phyloP scores from a whole-genome alignment of 2,888 invertebrate species.

The Drosophila stalkeri region DNA sequence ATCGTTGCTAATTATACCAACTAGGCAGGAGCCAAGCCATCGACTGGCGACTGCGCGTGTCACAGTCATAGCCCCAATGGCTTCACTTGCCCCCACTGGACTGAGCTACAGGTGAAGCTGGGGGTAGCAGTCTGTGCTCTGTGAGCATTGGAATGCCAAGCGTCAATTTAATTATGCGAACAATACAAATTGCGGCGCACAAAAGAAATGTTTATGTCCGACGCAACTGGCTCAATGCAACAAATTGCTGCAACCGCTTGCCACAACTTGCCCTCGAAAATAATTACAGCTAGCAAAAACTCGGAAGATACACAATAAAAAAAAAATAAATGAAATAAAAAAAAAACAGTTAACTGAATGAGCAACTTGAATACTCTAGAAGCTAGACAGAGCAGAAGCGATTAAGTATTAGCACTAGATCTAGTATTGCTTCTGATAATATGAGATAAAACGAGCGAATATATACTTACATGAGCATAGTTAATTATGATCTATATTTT shows the following conservation, averaged over 20 bases:
- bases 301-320: not conserved
- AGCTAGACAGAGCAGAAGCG: not conserved
- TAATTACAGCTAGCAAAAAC: constrained; percentile 28
- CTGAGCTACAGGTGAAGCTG: constrained; percentile 7
- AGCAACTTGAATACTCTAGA: constrained; percentile 6
- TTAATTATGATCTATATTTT: no score
- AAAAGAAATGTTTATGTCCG: constrained; percentile 76
- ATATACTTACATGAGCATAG: no score
- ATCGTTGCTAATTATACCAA: constrained; percentile 78
- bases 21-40: constrained; percentile 9
- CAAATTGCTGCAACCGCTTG: constrained; percentile 61
- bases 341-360: constrained; percentile 6
- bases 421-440: no score
- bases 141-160: constrained; percentile 69
- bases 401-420: no score
- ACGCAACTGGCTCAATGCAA: constrained; percentile 42
- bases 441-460: no score
- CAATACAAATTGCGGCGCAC: constrained; percentile 76
- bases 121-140: constrained; percentile 5
- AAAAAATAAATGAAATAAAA: no score
- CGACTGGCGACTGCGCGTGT: constrained; percentile 15
- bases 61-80: constrained; percentile 6
- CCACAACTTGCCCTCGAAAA: constrained; percentile 33
- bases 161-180: constrained; percentile 81
- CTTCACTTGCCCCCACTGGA: constrained; percentile 2